Evolutionary conservation across 2,888 invertebrate genomes (phyloP).

Genomic region (Drosophila borealis): DNA sequence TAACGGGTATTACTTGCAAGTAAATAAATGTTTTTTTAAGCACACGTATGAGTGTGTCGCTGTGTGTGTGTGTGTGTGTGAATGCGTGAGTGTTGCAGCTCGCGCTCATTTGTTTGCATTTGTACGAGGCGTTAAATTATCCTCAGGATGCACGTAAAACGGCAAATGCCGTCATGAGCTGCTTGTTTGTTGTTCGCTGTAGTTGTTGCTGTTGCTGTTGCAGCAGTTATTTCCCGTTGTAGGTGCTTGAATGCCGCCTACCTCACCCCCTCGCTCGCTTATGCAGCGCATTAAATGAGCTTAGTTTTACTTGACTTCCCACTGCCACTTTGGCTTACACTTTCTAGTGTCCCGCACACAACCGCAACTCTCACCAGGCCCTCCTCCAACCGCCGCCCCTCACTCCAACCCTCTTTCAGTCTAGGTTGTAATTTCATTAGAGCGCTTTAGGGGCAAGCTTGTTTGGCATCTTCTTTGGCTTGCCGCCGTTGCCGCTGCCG

Average conservation of each 20-base stretch:
- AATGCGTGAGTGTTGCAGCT: conserved; percentile 18
- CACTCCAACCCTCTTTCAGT: neutral
- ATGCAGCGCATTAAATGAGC: conserved; percentile 77
- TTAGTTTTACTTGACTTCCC: conserved; percentile 79
- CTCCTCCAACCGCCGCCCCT: neutral
- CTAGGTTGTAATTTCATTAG: conserved; percentile 72
- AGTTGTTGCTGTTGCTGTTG: conserved; percentile 35
- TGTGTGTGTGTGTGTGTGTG: neutral
- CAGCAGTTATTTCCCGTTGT: conserved; percentile 44
- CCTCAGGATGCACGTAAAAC: conserved; percentile 78
- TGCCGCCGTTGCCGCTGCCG: neutral
- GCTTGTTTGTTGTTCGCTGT: conserved; percentile 48
- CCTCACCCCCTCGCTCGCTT: conserved; percentile 47
- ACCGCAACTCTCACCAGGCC: conserved; percentile 7
- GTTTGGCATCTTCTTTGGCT: conserved; percentile 49
- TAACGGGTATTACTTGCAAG: conserved; percentile 78
- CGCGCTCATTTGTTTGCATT: conserved; percentile 76
- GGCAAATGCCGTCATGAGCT: conserved; percentile 69
- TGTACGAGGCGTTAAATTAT: conserved; percentile 78
- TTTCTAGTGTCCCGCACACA: conserved; percentile 26
- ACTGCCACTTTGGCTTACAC: conserved; percentile 75
- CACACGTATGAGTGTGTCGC: conserved; percentile 1
- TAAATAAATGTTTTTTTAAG: conserved; percentile 69
- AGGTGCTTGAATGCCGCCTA: conserved; percentile 36
- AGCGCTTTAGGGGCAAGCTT: conserved; percentile 55